A percentile compares a stretch with the other conserved stretches of the same genome.
Evolutionary conservation across 2,797 vertebrate genomes (phyloP).

Genomic region (Orestias chungarensis): DNA sequence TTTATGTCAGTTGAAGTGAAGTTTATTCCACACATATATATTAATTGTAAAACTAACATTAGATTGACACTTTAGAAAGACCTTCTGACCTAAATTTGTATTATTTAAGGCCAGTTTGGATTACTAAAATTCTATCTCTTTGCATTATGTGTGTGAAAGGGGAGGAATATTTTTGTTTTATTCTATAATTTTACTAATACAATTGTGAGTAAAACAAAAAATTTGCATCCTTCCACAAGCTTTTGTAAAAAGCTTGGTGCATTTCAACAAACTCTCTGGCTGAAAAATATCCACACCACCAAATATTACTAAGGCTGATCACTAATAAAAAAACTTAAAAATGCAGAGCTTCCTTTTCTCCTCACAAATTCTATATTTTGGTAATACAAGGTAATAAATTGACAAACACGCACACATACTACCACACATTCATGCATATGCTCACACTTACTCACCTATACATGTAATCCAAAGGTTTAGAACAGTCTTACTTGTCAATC

Average conservation of each 20-base stretch:
- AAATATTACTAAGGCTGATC: no score
- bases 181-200: neutral
- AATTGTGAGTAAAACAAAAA: no score
- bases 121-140: neutral
- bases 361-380: neutral
- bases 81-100: neutral
- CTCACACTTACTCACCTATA: neutral
- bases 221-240: neutral
- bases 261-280: neutral
- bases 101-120: neutral
- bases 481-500: no score
- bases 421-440: neutral
- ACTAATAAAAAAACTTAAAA: no score
- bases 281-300: neutral
- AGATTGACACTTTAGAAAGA: no score
- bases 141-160: neutral
- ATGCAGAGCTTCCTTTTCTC: neutral
- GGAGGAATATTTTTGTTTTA: no score
- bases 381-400: neutral
- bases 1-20: neutral
- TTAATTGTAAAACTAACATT: no score
- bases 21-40: neutral
- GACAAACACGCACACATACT: neutral
- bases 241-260: neutral
- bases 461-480: neutral